Evolutionary conservation across 2,888 invertebrate genomes (phyloP), one percentile per base, ranked within the genome.

Genomic region (Erannis defoliaria): DNA sequence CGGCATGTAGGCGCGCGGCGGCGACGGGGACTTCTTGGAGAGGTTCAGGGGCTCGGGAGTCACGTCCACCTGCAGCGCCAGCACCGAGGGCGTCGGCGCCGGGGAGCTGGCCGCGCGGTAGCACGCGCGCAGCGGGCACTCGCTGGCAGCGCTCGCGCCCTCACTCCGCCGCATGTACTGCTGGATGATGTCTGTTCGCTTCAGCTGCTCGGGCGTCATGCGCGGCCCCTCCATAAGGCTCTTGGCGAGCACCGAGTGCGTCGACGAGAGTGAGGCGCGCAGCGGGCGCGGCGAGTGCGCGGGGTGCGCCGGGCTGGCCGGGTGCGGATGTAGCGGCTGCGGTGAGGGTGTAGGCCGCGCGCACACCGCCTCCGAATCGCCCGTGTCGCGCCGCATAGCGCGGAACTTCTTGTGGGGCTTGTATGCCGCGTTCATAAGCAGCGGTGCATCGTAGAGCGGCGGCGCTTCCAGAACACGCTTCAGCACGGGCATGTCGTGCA

Each of bases 351-450:
- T 79, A 35, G 89, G 85, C 61, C 85, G 82, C 68, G 80, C 80
- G 18, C 85, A 83, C 54, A 88, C 85, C 55, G 90, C 89, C 68
- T 96, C 96, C 1, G 97, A 96, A 78, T 97, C 97, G 42, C 96
- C 96, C 1, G 95, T 95, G 81, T 97, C 97, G 74, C 97, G 96
- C 23, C 97, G 94, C 82, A 97, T 93, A 1, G 97, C 97, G 43
- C 98, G 95, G 94, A 98, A 98, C 88, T 98, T 98, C 90, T 98
- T 98, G 94, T 98, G 98, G 64, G 98, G 98, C 85, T 98, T 97
- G 93, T 98, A 98, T 14, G 98, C 98, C 89, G 98, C 98, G 85
- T 98, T 98, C 98, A 98, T 98, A 59, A 98, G 89, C 1, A 97
- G 96, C 81, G 97, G 97, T 57, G 98, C 97, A 86, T 98, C 97